phyloP scores from a whole-genome alignment of 2,797 vertebrate genomes.

The Catostomus latipinnis region DNA sequence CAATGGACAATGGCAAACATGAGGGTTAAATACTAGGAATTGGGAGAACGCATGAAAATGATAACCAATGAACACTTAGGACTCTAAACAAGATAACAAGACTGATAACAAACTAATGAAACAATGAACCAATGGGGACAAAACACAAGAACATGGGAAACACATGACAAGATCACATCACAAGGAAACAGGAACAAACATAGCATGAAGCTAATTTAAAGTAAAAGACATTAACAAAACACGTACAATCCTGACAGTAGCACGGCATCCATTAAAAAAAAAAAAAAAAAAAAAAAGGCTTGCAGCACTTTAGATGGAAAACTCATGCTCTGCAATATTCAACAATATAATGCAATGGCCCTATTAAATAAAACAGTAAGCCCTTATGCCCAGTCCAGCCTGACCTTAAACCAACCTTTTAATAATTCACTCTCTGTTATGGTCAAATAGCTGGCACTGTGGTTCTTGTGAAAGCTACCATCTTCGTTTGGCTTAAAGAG shows the following conservation, averaged over 20 bases:
- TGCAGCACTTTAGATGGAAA: conserved; percentile 16
- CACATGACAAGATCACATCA: too few relatives aligned
- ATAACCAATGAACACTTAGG: too few relatives aligned
- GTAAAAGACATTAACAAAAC: too few relatives aligned
- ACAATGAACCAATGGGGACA: too few relatives aligned
- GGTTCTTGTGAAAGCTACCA: conserved; percentile 11
- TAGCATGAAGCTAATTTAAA: too few relatives aligned
- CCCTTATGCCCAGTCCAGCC: conserved; percentile 23
- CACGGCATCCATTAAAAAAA: conserved; percentile 22
- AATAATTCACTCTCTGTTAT: conserved; percentile 45
- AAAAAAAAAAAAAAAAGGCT: conserved; percentile 1
- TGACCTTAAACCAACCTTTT: conserved; percentile 40
- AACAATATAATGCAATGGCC: conserved; percentile 35
- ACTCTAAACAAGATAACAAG: too few relatives aligned
- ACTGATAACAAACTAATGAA: too few relatives aligned
- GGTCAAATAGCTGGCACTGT: conserved; percentile 1
- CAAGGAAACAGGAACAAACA: too few relatives aligned
- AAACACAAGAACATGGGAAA: too few relatives aligned
- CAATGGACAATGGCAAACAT: too few relatives aligned
- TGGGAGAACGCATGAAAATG: too few relatives aligned
- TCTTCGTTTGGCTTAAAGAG: background rate
- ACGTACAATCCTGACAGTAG: conserved; percentile 6
- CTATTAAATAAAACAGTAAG: conserved; percentile 26
- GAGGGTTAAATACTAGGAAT: too few relatives aligned
- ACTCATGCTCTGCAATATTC: conserved; percentile 17